Percentiles rank a stretch among this genome's conserved stretches.
These are phyloP conservation scores for Corella eumyota DNA, from an alignment of 23 tunicate genomes.

Conservation along the genomic window DNA sequence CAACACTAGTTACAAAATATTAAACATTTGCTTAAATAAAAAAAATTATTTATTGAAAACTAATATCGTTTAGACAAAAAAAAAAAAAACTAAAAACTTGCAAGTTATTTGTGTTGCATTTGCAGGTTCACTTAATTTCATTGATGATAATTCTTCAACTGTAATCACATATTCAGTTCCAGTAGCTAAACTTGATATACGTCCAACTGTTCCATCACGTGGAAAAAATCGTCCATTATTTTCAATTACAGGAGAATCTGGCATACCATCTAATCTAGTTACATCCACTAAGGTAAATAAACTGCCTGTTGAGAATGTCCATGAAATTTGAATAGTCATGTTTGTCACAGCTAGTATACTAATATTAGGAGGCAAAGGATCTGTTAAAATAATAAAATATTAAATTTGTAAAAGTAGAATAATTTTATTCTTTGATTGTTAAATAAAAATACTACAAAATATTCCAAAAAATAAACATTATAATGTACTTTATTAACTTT, in stretches of 20 bases:
- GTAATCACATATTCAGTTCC: conserved; percentile 38
- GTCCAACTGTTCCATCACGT: conserved; percentile 2
- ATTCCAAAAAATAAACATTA: background rate
- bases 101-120: conserved; percentile 7
- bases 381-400: conserved; percentile 1
- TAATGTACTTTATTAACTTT: background rate
- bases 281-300: background rate
- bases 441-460: background rate
- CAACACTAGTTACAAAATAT: no score
- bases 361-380: conserved; percentile 13
- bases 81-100: conserved; percentile 1
- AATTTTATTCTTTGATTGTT: no score
- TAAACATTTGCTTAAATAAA: no score
- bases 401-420: no score
- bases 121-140: conserved; percentile 12
- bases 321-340: background rate
- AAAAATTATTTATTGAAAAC: no score
- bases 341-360: conserved; percentile 4
- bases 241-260: background rate
- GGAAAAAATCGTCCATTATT: conserved; percentile 4
- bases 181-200: conserved; percentile 12
- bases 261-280: background rate
- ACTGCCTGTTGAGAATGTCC: background rate
- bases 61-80: no score
- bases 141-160: background rate